Evolutionary conservation across 2,888 invertebrate genomes (phyloP).

Genomic region (Melikaiella ostensackeni): DNA sequence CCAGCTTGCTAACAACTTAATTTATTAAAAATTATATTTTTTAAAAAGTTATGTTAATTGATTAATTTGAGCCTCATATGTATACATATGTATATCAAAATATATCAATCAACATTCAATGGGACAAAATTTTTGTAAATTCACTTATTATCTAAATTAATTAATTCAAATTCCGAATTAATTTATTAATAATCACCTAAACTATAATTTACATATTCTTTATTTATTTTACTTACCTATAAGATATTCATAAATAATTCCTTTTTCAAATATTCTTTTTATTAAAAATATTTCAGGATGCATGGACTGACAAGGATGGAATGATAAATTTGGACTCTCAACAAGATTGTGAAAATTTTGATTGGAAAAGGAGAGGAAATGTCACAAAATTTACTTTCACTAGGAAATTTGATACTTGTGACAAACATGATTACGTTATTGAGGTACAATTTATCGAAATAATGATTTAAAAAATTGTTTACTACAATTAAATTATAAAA

Average conservation of each 20-base stretch:
- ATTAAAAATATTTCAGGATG: constrained; percentile 80
- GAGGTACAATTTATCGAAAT: constrained; percentile 80
- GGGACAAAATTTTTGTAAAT: too few species aligned
- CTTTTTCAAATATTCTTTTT: background rate
- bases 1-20: background rate
- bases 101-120: too few species aligned
- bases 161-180: too few species aligned
- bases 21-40: background rate
- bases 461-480: too few species aligned
- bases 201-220: too few species aligned
- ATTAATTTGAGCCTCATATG: too few species aligned
- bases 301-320: constrained; percentile 84
- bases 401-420: constrained; percentile 91
- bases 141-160: background rate
- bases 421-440: constrained; percentile 85
- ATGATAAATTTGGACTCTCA: constrained; percentile 83
- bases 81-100: too few species aligned
- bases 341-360: constrained; percentile 86
- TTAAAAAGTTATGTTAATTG: too few species aligned
- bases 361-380: constrained; percentile 78
- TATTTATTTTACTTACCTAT: too few species aligned
- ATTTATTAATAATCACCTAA: too few species aligned
- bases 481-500: too few species aligned
- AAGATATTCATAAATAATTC: too few species aligned
- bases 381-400: constrained; percentile 86